Conservation (phyloP, 2,113 vertebrate species). For the cattle (Bos taurus) region DNA sequence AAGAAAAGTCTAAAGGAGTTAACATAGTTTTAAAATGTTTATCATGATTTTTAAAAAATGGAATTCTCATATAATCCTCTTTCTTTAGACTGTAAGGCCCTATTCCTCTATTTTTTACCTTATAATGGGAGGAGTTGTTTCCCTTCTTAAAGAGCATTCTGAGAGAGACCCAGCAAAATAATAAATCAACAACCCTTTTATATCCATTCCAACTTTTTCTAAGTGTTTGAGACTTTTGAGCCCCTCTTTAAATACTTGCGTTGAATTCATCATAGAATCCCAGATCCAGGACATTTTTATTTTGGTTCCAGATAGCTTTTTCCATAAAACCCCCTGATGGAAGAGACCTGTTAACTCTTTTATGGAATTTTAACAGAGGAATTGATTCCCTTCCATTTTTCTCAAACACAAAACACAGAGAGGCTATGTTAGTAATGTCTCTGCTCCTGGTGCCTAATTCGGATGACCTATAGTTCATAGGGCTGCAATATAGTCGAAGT, state of each 20-base stretch:
- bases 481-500: background rate
- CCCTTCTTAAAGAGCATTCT: background rate
- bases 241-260: background rate
- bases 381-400: slow-evolving; percentile 26
- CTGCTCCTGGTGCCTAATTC: background rate
- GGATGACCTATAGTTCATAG: background rate
- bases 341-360: slow-evolving; percentile 31
- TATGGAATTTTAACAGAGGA: slow-evolving; percentile 4
- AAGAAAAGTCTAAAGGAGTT: background rate
- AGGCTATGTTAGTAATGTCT: background rate
- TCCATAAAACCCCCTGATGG: slow-evolving; percentile 13
- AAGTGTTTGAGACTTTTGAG: slow-evolving; percentile 16
- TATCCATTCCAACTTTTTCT: background rate
- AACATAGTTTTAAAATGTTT: slow-evolving; percentile 4
- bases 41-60: background rate
- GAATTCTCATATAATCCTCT: background rate
- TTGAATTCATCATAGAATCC: slow-evolving; percentile 38
- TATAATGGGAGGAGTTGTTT: background rate
- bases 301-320: slow-evolving; percentile 45
- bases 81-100: background rate
- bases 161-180: background rate
- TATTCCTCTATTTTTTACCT: background rate
- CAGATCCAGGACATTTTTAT: slow-evolving; percentile 6
- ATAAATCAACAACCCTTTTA: background rate
- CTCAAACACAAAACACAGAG: background rate